Conservation (phyloP, 92 coral and sea anemone genomes). For the Porites rus region DNA sequence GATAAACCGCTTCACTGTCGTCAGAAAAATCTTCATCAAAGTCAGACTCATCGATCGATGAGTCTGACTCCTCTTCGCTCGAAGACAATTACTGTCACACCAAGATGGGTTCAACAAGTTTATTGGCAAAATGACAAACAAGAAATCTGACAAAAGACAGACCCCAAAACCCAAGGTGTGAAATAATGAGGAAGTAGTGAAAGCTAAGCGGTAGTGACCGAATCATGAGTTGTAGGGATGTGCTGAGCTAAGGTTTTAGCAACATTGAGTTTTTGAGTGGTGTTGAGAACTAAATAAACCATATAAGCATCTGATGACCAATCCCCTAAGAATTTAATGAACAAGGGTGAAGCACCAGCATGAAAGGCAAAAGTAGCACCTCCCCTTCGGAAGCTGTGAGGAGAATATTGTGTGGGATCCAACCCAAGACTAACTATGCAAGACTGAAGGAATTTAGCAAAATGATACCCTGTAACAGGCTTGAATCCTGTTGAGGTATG, state of each 20-base stretch:
- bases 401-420: conserved; percentile 28
- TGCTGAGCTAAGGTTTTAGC: conserved; percentile 21
- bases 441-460: conserved; percentile 19
- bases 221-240: conserved; percentile 5
- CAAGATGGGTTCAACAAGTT: no score
- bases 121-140: no score
- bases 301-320: conserved; percentile 21
- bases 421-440: conserved; percentile 18
- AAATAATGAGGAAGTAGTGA: not conserved
- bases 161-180: not conserved
- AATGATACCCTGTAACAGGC: conserved; percentile 15
- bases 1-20: not conserved
- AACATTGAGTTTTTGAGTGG: conserved; percentile 1
- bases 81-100: not conserved
- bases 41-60: not conserved
- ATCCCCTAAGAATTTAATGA: conserved; percentile 10
- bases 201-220: not conserved
- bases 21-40: conserved; percentile 17
- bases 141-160: no score
- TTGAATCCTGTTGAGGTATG: conserved; percentile 1
- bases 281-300: conserved; percentile 17
- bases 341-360: not conserved
- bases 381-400: conserved; percentile 17
- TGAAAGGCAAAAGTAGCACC: conserved; percentile 24
- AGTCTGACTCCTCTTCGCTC: not conserved